phyloP scores from a whole-genome alignment of 2,113 vertebrate genomes.

The Nothobranchius kuhntae region DNA sequence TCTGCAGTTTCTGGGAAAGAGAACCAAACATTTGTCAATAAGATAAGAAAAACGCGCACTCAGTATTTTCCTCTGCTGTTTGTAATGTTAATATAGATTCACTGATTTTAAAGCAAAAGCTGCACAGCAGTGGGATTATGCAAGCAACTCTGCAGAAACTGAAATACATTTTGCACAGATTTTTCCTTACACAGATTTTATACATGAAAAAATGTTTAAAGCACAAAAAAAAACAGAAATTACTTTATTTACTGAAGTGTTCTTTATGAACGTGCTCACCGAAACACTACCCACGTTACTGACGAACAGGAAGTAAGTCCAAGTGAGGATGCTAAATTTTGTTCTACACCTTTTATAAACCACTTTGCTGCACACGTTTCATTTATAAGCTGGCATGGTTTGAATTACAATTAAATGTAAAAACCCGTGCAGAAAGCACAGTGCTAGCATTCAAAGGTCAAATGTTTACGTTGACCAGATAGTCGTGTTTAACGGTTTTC shows the following conservation, averaged over 20 bases:
- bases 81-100: neutral
- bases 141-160: neutral
- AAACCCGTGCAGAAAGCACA: neutral
- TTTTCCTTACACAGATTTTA: too few relatives aligned
- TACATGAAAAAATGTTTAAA: too few relatives aligned
- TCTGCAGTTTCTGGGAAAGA: conserved; percentile 83
- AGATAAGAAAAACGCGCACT: neutral
- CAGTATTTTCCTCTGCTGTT: neutral
- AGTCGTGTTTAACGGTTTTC: neutral
- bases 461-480: conserved; percentile 9
- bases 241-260: neutral
- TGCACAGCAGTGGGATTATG: neutral
- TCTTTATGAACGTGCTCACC: neutral
- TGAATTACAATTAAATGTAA: too few relatives aligned
- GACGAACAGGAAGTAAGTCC: conserved; percentile 28
- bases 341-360: neutral
- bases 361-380: neutral
- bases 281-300: conserved; percentile 18
- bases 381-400: too few relatives aligned
- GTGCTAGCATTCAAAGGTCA: conserved; percentile 14
- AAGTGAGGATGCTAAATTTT: neutral
- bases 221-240: too few relatives aligned
- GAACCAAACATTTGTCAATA: neutral
- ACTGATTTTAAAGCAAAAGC: neutral
- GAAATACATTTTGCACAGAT: too few relatives aligned